These are phyloP conservation scores for Egretta garzetta DNA, from an alignment of 2,113 vertebrate species.

Conservation along the genomic window DNA sequence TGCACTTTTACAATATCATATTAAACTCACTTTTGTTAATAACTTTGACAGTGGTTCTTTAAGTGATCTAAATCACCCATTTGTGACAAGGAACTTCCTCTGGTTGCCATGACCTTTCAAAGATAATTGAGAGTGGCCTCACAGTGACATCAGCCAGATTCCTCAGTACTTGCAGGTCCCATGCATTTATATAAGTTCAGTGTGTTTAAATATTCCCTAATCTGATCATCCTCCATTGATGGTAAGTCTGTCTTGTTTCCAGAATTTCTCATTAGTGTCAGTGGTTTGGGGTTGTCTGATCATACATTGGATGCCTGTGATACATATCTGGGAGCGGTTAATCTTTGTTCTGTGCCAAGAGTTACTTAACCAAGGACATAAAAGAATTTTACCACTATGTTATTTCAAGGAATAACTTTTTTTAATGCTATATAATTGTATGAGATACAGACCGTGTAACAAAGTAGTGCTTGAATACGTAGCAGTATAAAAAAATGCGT, in stretches of 20 bases:
- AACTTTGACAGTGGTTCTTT: background rate
- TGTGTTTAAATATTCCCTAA: background rate
- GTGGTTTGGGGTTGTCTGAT: background rate
- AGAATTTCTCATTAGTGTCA: background rate
- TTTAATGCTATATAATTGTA: background rate
- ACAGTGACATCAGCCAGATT: background rate
- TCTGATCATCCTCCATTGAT: background rate
- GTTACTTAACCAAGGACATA: background rate
- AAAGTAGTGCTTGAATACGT: background rate
- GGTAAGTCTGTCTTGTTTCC: background rate
- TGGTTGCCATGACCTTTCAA: background rate
- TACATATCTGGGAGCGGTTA: background rate
- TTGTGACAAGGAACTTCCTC: background rate
- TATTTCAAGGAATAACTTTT: background rate
- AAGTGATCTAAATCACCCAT: background rate
- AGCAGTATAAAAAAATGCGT: accelerated
- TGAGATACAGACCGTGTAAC: background rate
- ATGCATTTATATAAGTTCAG: background rate
- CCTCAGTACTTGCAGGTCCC: background rate
- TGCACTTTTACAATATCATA: background rate
- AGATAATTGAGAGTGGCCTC: background rate
- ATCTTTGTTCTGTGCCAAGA: background rate
- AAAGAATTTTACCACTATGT: background rate
- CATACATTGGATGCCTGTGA: background rate
- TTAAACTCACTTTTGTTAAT: background rate